Evolutionary conservation across 1,140 invertebrate genomes (phyloP), one percentile per base, ranked within the genome.

Genomic region (Zophobas atratus): DNA sequence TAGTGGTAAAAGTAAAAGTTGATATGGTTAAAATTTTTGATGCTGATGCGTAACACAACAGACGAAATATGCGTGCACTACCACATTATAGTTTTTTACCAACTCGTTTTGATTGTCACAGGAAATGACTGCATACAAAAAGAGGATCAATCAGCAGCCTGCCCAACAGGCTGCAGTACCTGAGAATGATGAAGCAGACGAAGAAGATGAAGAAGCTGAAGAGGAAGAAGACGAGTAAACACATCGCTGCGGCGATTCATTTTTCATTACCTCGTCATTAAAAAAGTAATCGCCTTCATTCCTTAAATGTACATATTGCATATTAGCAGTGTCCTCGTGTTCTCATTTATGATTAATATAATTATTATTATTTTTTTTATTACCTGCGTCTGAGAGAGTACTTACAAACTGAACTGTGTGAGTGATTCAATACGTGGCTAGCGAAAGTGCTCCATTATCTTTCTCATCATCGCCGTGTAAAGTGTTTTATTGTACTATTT

Each of bases 41-140:
- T 20, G 20, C 20, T 20, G 20, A 20, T 20, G 20, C 20, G 20
- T 20, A 20, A 20, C 20, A 20, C 20, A 20, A 20, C 20, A 20
- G 20, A 20, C 20, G 20, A 20, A 20, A 20, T 20, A 20, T 20
- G 20, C 20, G 20, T 20, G 20, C 20, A 20, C 20, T 20, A 20
- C 20, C 20, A 20, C 20, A 20, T 20, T 20, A 20, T 20, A 20
- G 20, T 20, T 20, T 20, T 20, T 20, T 20, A 20, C 20, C 20
- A 20, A 20, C 20, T 20, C 20, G 20, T 20, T 20, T 20, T 20
- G 20, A 20, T 20, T 20, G 20, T 20, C 20, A 20, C 20, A 93
- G 92, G 92, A 93, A 88, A 93, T 94, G 92, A 93, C 92, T 79
- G 93, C 93, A 63, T 95, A 95, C 88, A 95, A 94, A 88, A 94